phyloP scores from a whole-genome alignment of 2,113 vertebrate genomes.

The Anarhynchus alexandrinus region DNA sequence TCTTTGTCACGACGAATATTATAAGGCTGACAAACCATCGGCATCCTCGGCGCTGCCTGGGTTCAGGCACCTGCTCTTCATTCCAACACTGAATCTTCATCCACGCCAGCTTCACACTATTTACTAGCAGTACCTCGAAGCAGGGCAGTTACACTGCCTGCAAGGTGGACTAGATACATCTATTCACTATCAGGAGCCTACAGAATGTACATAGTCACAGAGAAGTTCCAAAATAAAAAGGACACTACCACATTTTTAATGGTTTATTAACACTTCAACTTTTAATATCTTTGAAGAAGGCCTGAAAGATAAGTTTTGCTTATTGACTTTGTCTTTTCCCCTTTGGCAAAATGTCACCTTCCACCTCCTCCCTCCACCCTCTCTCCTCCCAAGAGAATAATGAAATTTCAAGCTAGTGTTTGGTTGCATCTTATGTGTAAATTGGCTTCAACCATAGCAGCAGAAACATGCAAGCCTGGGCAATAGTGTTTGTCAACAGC shows the following conservation, averaged over 20 bases:
- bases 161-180: not conserved
- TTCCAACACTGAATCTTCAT: not conserved
- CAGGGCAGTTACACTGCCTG: not conserved
- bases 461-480: slow-evolving; percentile 33
- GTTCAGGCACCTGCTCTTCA: not conserved
- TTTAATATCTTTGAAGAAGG: slow-evolving; percentile 45
- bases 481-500: not conserved
- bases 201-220: not conserved
- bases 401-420: slow-evolving; percentile 1
- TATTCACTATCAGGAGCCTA: not conserved
- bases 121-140: not conserved
- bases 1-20: accelerated
- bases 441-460: slow-evolving; percentile 19
- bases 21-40: not conserved
- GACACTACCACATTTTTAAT: slow-evolving; percentile 15
- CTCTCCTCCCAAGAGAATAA: not conserved
- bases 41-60: not conserved
- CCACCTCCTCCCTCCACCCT: not conserved
- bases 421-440: not conserved
- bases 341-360: slow-evolving; percentile 14
- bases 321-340: slow-evolving; percentile 29
- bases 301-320: slow-evolving; percentile 34
- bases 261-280: slow-evolving; percentile 52
- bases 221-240: slow-evolving; percentile 31
- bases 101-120: not conserved